These are phyloP conservation scores for Crenuchus spilurus DNA, from an alignment of 2,797 vertebrate genomes.

Conservation along the genomic window DNA sequence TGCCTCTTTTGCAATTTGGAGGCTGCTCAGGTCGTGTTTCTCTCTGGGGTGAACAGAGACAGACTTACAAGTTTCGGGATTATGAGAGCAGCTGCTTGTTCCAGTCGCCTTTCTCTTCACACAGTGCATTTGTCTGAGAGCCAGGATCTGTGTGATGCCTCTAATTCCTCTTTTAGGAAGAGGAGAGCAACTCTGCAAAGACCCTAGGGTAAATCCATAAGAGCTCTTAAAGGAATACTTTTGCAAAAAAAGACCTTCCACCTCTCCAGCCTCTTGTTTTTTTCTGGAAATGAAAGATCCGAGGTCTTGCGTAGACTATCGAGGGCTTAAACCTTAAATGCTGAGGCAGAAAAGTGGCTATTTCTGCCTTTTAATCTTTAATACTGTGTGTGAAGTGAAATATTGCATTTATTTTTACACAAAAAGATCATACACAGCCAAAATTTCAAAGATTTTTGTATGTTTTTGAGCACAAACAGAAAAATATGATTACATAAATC, in stretches of 20 bases:
- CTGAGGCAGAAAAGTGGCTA: too few species aligned
- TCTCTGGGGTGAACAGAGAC: slow-evolving; percentile 26
- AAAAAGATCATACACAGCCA: too few species aligned
- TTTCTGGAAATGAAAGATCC: too few species aligned
- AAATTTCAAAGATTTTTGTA: too few species aligned
- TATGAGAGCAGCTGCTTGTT: slow-evolving; percentile 28
- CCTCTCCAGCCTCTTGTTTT: background rate
- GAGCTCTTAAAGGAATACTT: background rate
- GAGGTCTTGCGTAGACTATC: too few species aligned
- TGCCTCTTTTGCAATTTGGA: slow-evolving; percentile 19
- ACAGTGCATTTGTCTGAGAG: background rate
- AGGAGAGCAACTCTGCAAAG: slow-evolving; percentile 15
- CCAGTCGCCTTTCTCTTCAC: background rate
- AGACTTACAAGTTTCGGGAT: slow-evolving; percentile 24
- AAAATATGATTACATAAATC: too few species aligned
- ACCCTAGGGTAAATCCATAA: background rate
- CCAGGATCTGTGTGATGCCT: slow-evolving; percentile 2
- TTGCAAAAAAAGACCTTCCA: background rate
- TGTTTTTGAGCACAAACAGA: too few species aligned
- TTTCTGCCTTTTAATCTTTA: too few species aligned
- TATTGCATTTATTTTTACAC: too few species aligned
- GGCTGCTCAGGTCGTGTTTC: slow-evolving; percentile 4
- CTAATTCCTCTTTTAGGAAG: slow-evolving; percentile 31
- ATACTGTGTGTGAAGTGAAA: too few species aligned
- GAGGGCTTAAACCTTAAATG: too few species aligned